Evolutionary conservation across 1,140 invertebrate species (phyloP).

Genomic region (Bombus balteatus): DNA sequence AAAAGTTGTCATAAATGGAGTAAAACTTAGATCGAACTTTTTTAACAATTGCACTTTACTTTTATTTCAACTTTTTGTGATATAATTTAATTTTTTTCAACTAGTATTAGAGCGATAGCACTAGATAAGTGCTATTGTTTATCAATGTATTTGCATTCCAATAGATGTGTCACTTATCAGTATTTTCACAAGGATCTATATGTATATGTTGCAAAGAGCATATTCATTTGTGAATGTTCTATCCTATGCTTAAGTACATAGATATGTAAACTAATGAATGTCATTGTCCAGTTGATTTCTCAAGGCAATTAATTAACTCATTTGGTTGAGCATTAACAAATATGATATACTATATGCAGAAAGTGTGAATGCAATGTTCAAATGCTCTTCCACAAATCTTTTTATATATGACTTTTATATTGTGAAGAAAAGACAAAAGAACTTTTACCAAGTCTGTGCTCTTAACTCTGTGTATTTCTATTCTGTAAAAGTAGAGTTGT

Average conservation of each 20-base stretch:
- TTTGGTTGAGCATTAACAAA: conserved; percentile 54
- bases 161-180: conserved; percentile 37
- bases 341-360: conserved; percentile 23
- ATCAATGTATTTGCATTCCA: conserved; percentile 52
- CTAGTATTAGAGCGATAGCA: not conserved
- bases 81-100: conserved; percentile 10
- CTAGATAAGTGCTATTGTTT: not conserved
- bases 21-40: not conserved
- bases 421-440: conserved; percentile 35
- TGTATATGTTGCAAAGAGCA: conserved; percentile 23
- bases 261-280: conserved; percentile 28
- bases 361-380: conserved; percentile 47
- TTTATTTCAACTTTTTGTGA: conserved; percentile 21
- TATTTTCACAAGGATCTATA: conserved; percentile 16
- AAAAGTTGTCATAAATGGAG: not conserved
- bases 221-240: conserved; percentile 44
- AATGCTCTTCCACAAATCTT: conserved; percentile 58
- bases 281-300: conserved; percentile 29
- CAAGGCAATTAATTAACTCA: not conserved
- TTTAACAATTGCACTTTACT: not conserved
- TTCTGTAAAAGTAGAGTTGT: conserved; percentile 57
- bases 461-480: conserved; percentile 61
- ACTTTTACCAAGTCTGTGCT: conserved; percentile 58
- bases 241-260: conserved; percentile 39
- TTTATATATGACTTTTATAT: conserved; percentile 59